These are phyloP conservation scores for Diacarnus erythraeanus DNA, from an alignment of 37 sponge, comb jelly and placozoan species.

Conservation along the genomic window DNA sequence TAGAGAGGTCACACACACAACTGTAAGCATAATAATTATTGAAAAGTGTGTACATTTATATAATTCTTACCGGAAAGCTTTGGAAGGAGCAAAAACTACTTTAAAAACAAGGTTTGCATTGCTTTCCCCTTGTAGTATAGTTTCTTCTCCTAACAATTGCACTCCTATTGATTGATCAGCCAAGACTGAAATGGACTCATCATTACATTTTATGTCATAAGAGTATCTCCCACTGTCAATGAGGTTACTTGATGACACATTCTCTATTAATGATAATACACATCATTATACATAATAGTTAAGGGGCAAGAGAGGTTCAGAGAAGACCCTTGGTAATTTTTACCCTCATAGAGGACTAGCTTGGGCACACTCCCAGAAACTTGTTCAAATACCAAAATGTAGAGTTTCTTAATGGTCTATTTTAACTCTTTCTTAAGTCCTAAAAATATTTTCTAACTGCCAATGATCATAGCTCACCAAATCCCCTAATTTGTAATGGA, in stretches of 20 bases:
- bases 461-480: too few relatives aligned
- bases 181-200: background rate
- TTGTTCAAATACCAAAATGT: too few relatives aligned
- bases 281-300: too few relatives aligned
- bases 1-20: constrained; percentile 55
- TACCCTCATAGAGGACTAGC: too few relatives aligned
- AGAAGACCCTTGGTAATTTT: too few relatives aligned
- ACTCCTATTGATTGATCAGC: constrained; percentile 18
- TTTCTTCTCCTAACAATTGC: background rate
- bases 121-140: background rate
- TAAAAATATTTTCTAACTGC: too few relatives aligned
- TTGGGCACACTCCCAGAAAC: too few relatives aligned
- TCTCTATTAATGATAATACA: too few relatives aligned
- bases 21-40: constrained; percentile 12
- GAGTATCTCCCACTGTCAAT: constrained; percentile 8
- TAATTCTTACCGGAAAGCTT: constrained; percentile 67
- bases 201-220: constrained; percentile 31
- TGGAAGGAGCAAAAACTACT: constrained; percentile 71
- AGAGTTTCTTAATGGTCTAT: too few relatives aligned
- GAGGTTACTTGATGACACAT: background rate
- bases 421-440: too few relatives aligned
- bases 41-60: background rate
- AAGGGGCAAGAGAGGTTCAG: too few relatives aligned
- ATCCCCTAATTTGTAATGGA: too few relatives aligned
- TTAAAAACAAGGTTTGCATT: constrained; percentile 39